Evolutionary conservation across 2,888 invertebrate species (phyloP).

Genomic region (Philereme vetulata): DNA sequence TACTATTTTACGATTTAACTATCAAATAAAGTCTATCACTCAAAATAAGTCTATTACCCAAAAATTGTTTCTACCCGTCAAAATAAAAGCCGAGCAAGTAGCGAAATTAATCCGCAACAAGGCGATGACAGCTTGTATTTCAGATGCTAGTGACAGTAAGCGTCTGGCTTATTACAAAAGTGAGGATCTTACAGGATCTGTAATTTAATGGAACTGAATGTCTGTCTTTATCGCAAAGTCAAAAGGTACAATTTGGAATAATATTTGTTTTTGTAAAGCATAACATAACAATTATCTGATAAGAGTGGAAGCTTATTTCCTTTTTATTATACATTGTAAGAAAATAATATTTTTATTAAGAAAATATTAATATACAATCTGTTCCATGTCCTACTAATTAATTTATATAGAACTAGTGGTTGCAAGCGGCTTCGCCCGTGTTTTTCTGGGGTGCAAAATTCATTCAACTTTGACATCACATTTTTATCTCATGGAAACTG

Average conservation of each 20-base stretch:
- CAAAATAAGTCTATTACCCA: neutral
- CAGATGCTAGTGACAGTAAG: constrained; percentile 38
- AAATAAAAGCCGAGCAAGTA: constrained; percentile 34
- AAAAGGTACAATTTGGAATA: constrained; percentile 40
- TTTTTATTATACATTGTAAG: no score
- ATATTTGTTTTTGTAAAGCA: constrained; percentile 20
- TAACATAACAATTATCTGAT: neutral
- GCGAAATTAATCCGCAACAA: constrained; percentile 36
- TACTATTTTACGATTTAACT: no score
- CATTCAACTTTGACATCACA: no score
- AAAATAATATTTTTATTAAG: no score
- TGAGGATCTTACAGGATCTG: constrained; percentile 7
- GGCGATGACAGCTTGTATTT: constrained; percentile 36
- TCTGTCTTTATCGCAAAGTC: constrained; percentile 37
- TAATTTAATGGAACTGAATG: constrained; percentile 31
- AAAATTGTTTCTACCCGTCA: constrained; percentile 27
- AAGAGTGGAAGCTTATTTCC: no score
- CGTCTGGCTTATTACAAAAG: constrained; percentile 29
- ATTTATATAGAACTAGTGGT: no score
- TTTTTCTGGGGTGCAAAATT: no score
- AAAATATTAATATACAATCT: no score
- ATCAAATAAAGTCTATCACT: no score
- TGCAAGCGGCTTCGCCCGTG: no score
- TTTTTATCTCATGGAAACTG: no score
- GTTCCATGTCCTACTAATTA: no score